Percentiles rank a stretch among this genome's conserved stretches.
phyloP scores from a whole-genome alignment of 2,113 vertebrate genomes.

The Dipodomys spectabilis region DNA sequence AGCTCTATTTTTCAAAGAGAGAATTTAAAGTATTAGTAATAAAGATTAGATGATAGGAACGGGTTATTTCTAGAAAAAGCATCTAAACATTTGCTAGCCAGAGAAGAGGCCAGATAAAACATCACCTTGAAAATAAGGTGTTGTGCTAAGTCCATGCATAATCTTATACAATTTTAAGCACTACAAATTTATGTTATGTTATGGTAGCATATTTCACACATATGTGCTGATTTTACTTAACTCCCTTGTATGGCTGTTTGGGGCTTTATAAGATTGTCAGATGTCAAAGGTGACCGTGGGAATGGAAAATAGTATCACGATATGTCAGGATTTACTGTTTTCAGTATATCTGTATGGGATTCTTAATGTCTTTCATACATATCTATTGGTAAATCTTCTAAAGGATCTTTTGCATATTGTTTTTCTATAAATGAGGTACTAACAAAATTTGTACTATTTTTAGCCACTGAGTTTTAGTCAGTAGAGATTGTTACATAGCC shows the following conservation, averaged over 20 bases:
- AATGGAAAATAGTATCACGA: neutral
- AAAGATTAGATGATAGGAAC: neutral
- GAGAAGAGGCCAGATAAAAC: neutral
- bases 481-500: neutral
- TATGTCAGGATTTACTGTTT: constrained; percentile 24
- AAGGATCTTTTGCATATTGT: neutral
- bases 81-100: neutral
- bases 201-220: neutral
- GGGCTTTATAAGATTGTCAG: constrained; percentile 6
- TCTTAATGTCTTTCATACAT: neutral
- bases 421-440: no score
- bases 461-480: neutral
- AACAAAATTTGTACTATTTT: neutral
- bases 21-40: neutral
- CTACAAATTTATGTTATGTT: neutral
- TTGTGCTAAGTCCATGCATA: neutral
- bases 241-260: neutral
- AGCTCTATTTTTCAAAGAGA: neutral
- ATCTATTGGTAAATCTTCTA: neutral
- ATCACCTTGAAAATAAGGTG: neutral
- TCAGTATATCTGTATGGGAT: neutral
- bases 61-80: neutral
- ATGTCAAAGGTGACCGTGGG: neutral
- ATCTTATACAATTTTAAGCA: neutral
- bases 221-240: neutral